phyloP scores from a whole-genome alignment of 1,140 invertebrate genomes.

The Drosophila nannoptera region DNA sequence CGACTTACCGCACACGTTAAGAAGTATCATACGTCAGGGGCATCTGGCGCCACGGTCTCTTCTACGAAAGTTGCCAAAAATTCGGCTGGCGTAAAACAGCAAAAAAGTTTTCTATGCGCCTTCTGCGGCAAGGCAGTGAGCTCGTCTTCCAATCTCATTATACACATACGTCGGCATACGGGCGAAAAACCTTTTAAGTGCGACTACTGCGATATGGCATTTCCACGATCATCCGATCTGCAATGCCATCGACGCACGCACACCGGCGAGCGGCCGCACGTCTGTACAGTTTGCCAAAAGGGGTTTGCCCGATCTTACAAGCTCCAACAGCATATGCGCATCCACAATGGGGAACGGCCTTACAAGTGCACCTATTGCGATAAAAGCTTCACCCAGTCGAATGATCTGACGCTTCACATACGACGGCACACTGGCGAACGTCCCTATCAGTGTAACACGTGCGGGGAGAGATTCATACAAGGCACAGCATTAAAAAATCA shows the following conservation, averaged over 20 bases:
- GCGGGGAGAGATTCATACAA: slow-evolving; percentile 76
- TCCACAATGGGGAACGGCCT: slow-evolving; percentile 82
- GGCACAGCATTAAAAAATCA: slow-evolving; percentile 76
- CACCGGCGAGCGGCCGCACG: slow-evolving; percentile 81
- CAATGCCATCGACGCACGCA: slow-evolving; percentile 81
- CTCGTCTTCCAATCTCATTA: slow-evolving; percentile 82
- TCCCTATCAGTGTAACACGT: slow-evolving; percentile 79
- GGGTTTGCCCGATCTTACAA: slow-evolving; percentile 81
- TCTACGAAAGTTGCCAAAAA: neutral
- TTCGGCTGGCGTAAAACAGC: slow-evolving; percentile 37
- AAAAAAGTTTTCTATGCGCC: slow-evolving; percentile 79
- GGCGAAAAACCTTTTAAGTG: slow-evolving; percentile 79
- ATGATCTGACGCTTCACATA: slow-evolving; percentile 81
- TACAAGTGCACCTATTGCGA: slow-evolving; percentile 82
- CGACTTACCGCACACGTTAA: slow-evolving; percentile 66
- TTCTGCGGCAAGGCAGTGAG: slow-evolving; percentile 82
- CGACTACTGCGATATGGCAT: slow-evolving; percentile 73
- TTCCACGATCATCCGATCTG: slow-evolving; percentile 74
- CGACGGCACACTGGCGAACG: slow-evolving; percentile 81
- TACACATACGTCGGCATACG: slow-evolving; percentile 82
- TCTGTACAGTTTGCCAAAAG: slow-evolving; percentile 81
- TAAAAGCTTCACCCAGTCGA: slow-evolving; percentile 82
- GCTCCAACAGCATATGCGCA: slow-evolving; percentile 82
- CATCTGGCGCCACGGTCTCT: neutral
- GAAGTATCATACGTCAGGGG: slow-evolving; percentile 50